Percentiles rank a stretch among this genome's conserved stretches.
phyloP scores from a whole-genome alignment of 2,888 invertebrate species.

The Oscheius sp. region DNA sequence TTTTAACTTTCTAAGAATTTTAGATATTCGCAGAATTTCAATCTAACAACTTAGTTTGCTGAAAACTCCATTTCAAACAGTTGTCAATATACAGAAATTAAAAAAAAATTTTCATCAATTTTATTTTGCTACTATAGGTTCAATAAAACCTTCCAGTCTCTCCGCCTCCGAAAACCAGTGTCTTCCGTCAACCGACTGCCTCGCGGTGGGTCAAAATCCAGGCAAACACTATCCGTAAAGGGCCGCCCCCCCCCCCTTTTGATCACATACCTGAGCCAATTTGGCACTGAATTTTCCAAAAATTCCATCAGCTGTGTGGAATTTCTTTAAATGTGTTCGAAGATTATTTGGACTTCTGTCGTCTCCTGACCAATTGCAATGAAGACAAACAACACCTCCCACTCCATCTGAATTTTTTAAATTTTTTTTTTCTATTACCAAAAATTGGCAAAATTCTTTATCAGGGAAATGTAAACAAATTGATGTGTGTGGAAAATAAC shows the following conservation, averaged over 20 bases:
- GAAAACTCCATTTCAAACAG: too few species aligned
- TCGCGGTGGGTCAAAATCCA: conserved; percentile 18
- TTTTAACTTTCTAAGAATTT: too few species aligned
- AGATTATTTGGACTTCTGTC: conserved; percentile 64
- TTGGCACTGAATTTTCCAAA: conserved; percentile 56
- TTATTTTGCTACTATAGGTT: too few species aligned
- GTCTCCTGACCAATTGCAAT: conserved; percentile 60
- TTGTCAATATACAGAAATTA: too few species aligned
- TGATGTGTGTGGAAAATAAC: too few species aligned
- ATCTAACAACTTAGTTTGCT: too few species aligned
- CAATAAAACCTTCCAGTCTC: too few species aligned
- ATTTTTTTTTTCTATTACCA: background rate
- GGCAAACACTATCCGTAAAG: conserved; percentile 4
- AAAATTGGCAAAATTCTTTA: too few species aligned
- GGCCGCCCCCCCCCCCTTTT: background rate
- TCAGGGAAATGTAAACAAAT: too few species aligned
- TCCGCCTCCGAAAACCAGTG: conserved; percentile 15
- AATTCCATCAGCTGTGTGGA: conserved; percentile 58
- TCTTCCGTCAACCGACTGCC: background rate
- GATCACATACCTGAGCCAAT: conserved; percentile 50
- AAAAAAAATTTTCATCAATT: too few species aligned
- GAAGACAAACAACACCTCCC: conserved; percentile 58
- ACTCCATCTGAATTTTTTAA: conserved; percentile 54
- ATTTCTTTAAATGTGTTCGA: conserved; percentile 61
- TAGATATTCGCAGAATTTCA: too few species aligned